Evolutionary conservation across 1,140 invertebrate species (phyloP), one percentile per base, ranked within the genome.

Genomic region (Hylaeus volcanicus): DNA sequence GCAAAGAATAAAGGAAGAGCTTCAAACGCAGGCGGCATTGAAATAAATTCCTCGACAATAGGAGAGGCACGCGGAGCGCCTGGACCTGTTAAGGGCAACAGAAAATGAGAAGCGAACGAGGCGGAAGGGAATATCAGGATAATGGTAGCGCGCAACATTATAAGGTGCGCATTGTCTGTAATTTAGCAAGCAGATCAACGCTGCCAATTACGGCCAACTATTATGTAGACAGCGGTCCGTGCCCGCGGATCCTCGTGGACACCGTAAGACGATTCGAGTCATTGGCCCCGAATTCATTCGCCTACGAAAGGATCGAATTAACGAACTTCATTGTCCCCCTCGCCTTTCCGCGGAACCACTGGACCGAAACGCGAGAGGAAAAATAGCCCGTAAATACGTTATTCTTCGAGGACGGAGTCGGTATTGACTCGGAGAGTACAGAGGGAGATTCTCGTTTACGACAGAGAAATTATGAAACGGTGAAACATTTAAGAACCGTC

Each of bases 161-260:
- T 77, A 76, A 79, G 79, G 69, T 76, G 66, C 51, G 82, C 87
- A 89, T 89, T 89, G 88, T 89, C 79, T 69, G 86, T 76, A 89
- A 84, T 88, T 89, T 89, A 88, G 78, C 84, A 68, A 82, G 78
- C 84, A 81, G 87, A 84, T 75, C 77, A 81, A 73, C 76, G 61
- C 68, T 79, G 83, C 77, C 85, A 89, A 89, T 89, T 89, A 88
- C 84, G 70, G 65, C 64, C 81, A 85, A 86, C 75, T 86, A 82
- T 85, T 85, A 82, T 70, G 63, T 70, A 78, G 79, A 74, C 74
- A 43, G 48, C 26, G 8, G 69, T 3, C 51, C 37, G 63, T 26
- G 61, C 53, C 51, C 61, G 79, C 58, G 37, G 56, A 61, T 73
- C 71, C 69, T 26, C 83, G 64, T 58, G 69, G 74, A 60, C 70